Base-by-base conservation (phyloP, 2,113 vertebrate species). In the Rhabdornis inornatus region DNA sequence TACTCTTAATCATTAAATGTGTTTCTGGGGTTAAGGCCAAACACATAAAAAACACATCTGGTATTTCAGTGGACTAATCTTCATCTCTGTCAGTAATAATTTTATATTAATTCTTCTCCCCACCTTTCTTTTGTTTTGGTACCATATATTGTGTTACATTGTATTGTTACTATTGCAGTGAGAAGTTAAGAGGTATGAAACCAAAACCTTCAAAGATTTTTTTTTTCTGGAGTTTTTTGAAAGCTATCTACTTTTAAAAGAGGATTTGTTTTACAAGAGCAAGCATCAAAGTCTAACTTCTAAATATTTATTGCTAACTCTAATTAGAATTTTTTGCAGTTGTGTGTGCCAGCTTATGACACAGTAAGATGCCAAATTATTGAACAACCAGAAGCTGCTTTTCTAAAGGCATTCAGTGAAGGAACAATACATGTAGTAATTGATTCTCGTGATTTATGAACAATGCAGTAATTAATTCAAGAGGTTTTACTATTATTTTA, bases 391-490 rank as follows among this genome's bases (percentile, higher is more conserved):
- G 77, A 94, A 95, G 47, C 79, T 80, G 61, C 37, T 61, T 87
- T 93, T 95, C 68, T 90, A 47, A 94, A 92, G 22, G 15, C 45
- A 76, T 90, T 92, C 39, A 72, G 15, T 80, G 35, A 84, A 78
- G 40, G 64, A 88, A 75, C 31, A 90, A 81, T 92, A 27, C 35
- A 53, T 8, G 35, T 39, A 78, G 37, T 90, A 95, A 93, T 90
- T 95, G 86, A 83, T 90, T 87, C 63, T 65, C 65, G n/a, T 89
- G 82, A 95, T 90, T 92, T 95, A 84, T 85, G 56, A 91, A 61
- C 64, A 95, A 56, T 81, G 35, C 16, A 85, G 24, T 61, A 86
- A 81, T 81, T 94, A 17, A 85, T 88, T 95, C 66, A 87, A 50
- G 63, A 78, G 15, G 6, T 80, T 91, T 68, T 60, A 20, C 37